phyloP scores from a whole-genome alignment of 2,113 vertebrate genomes.

The Motacilla alba region DNA sequence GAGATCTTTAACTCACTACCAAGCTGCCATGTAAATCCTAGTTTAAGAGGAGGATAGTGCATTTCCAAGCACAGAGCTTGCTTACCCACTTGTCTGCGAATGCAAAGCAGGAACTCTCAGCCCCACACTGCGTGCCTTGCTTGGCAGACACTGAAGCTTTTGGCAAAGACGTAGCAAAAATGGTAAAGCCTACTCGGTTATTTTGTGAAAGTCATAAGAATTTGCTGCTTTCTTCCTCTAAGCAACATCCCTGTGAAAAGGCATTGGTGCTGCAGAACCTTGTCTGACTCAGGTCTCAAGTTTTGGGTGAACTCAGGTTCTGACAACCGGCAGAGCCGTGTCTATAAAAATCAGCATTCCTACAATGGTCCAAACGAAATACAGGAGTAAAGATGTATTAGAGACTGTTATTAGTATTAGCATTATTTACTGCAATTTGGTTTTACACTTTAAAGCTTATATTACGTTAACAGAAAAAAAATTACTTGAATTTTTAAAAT shows the following conservation, averaged over 20 bases:
- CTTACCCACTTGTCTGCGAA: constrained; percentile 64
- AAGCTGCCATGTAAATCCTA: fast-evolving
- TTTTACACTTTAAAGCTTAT: neutral
- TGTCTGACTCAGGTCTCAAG: neutral
- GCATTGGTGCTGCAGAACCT: neutral
- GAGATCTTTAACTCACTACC: neutral
- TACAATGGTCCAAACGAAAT: neutral
- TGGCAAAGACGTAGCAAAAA: constrained; percentile 44
- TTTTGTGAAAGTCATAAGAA: neutral
- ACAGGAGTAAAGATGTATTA: neutral
- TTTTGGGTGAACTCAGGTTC: neutral
- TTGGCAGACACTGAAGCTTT: constrained; percentile 73
- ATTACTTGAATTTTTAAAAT: neutral
- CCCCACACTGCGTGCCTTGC: constrained; percentile 57
- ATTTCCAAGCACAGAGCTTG: constrained; percentile 68
- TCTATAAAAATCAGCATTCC: neutral
- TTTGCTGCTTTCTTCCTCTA: neutral
- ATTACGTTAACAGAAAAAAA: neutral
- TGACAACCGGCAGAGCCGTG: neutral
- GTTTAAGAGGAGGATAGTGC: constrained; percentile 70
- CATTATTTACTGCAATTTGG: neutral
- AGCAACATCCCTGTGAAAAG: neutral
- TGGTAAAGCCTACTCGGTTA: neutral
- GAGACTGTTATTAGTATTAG: neutral
- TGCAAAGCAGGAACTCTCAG: constrained; percentile 38